Percentiles rank a stretch among this genome's conserved stretches.
These are phyloP conservation scores for Nemapogon koenigi DNA, from an alignment of 2,888 invertebrate genomes.

Conservation along the genomic window DNA sequence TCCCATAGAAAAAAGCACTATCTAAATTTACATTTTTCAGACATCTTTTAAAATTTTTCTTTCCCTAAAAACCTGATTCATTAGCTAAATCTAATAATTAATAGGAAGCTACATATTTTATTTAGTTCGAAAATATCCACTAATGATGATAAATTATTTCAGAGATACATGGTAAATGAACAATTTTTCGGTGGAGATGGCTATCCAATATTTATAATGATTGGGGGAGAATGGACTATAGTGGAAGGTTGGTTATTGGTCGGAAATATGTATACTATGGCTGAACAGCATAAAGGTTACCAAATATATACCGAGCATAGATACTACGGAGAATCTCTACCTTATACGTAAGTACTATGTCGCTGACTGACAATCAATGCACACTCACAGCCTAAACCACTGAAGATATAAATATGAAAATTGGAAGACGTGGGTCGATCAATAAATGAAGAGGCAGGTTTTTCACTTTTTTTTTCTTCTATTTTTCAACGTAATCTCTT, in stretches of 20 bases:
- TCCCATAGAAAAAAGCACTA: too few species aligned
- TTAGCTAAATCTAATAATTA: too few species aligned
- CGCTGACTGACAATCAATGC: too few species aligned
- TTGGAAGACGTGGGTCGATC: neutral
- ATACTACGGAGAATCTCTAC: constrained; percentile 79
- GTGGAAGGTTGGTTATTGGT: constrained; percentile 58
- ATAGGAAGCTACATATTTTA: too few species aligned
- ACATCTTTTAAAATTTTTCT: too few species aligned
- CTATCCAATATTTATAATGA: constrained; percentile 68
- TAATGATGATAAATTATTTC: constrained; percentile 13
- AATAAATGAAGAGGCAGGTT: neutral
- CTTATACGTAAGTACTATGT: constrained; percentile 65
- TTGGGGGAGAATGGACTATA: constrained; percentile 82
- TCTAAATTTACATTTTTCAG: too few species aligned
- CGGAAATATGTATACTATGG: constrained; percentile 74
- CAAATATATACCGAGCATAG: constrained; percentile 83
- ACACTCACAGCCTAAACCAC: too few species aligned
- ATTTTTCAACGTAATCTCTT: constrained; percentile 6
- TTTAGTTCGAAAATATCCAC: too few species aligned
- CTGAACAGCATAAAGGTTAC: constrained; percentile 70
- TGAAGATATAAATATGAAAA: too few species aligned
- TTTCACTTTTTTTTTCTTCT: neutral
- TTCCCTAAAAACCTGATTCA: too few species aligned
- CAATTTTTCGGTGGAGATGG: constrained; percentile 57
- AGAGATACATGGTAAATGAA: constrained; percentile 66